A percentile compares a stretch with the other conserved stretches of the same genome.
Evolutionary conservation across 2,797 vertebrate genomes (phyloP).

Genomic region (Pangasius macronema): DNA sequence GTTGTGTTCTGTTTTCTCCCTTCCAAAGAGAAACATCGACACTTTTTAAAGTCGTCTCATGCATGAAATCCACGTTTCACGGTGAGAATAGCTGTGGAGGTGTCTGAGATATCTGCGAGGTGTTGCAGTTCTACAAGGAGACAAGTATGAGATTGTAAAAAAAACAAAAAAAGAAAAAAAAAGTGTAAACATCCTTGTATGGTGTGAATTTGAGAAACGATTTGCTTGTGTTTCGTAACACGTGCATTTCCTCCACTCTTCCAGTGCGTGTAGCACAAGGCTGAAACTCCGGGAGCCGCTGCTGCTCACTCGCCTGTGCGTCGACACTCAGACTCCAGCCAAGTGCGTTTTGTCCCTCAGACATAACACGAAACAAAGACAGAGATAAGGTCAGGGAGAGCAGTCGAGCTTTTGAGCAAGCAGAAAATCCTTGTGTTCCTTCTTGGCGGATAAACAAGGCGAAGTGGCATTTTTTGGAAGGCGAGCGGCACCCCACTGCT

Average conservation of each 20-base stretch:
- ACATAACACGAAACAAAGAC: slow-evolving; percentile 37
- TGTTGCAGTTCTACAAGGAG: slow-evolving; percentile 41
- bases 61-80: slow-evolving; percentile 52
- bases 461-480: slow-evolving; percentile 47
- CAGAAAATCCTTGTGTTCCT: slow-evolving; percentile 58
- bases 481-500: slow-evolving; percentile 44
- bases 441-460: slow-evolving; percentile 56
- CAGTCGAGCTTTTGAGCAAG: slow-evolving; percentile 33
- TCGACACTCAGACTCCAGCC: slow-evolving; percentile 2
- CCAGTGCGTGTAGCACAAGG: slow-evolving; percentile 1
- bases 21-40: slow-evolving; percentile 31
- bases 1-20: slow-evolving; percentile 26
- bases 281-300: slow-evolving; percentile 5
- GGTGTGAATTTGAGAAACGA: slow-evolving; percentile 34
- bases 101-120: slow-evolving; percentile 37
- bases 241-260: slow-evolving; percentile 13
- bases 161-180: not conserved
- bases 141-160: slow-evolving; percentile 42
- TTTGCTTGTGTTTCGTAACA: slow-evolving; percentile 14
- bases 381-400: slow-evolving; percentile 43
- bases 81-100: slow-evolving; percentile 19
- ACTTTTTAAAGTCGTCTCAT: slow-evolving; percentile 46
- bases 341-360: slow-evolving; percentile 39
- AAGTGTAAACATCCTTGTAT: slow-evolving; percentile 33
- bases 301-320: not conserved